Evolutionary conservation across 37 sponge, comb jelly and placozoan genomes (phyloP), one percentile per base, ranked within the genome.

Genomic region (Ianthella basta): DNA sequence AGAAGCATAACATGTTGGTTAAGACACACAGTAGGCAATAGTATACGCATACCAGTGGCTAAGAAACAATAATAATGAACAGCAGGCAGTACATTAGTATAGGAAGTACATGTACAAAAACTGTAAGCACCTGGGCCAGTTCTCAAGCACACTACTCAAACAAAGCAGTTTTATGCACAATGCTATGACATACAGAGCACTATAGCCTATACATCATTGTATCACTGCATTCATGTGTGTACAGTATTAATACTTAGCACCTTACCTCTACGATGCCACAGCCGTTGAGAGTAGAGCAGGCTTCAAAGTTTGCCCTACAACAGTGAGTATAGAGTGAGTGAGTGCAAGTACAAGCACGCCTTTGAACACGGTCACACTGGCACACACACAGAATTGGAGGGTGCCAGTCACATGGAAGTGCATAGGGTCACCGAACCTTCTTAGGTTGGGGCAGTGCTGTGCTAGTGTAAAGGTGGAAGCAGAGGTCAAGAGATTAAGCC

Each of bases 271-370:
- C 23, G 23, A 93, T 55, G 40, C 94, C 94, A 50, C 73, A 63
- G 0, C 94, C 94, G 85, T 87, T 74, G 13, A 93, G 82, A 40
- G 34, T 59, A 32, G 85, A 80, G 82, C 90, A 85, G 34, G 86
- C 85, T 29, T 93, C 94, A 85, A 93, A 87, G 13, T 27, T 59
- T 34, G 66, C 94, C 57, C 94, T 93, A 44, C 3, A 82, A 14
- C 19, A 25, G 38, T 29, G 50, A 89, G 27, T 4, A 56, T 39
- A 16, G n/a, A 24, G 1, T 35, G n/a, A 66, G 14, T 66, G 80
- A 44, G 10, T 79, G 39, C n/a, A n/a, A n/a, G 35, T 27, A 85
- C 30, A 30, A 34, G 15, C 32, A n/a, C 41, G 53, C 44, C 65
- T 15, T 35, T 82, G 32, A 27, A 32, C 39, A 60, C 15, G 19